Base-by-base conservation (phyloP, 2,797 vertebrate species). In the Acanthurus lineatus region DNA sequence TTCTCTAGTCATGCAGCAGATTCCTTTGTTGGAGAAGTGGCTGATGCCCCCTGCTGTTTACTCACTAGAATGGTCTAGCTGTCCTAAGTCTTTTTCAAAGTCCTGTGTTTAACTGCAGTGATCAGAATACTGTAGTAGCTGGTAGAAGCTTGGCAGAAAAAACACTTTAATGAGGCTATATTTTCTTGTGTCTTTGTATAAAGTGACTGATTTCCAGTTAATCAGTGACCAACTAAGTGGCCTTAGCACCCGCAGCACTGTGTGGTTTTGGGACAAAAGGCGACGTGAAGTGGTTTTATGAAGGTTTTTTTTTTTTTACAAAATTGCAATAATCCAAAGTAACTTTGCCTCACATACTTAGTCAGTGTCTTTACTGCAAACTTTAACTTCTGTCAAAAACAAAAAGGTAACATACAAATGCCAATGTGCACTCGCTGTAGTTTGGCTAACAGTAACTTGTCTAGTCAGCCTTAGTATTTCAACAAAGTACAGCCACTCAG, bases 31-130 rank as follows among this genome's bases (percentile, higher is more conserved):
- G 20, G n/a, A 38, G 38, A 5, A 56, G 35, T 47, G 53, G 2
- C 44, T 58, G 59, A 49, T 51, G 76, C 88, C 84, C 71, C 66
- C 90, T 90, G 44, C 60, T 87, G 90, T 56, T 73, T 15, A 47
- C 1, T 60, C 22, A 0, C 10, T 0, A 44, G 16, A 79, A 70
- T 12, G 40, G 15, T 28, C n/a, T 7, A 1, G 0, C 6, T 61
- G 2, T 57, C 20, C 5, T 45, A 38, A 45, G 44, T 8, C 9
- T 45, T 14, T 48, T 5, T 48, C 47, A 48, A 14, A 48, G 47
- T 16, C 1, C 45, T 1, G 35, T 2, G 2, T 35, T 19, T 25
- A 51, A 75, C 58, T 49, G 22, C 4, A 8, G 28, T 9, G 5
- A 65, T 9, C 17, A 58, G 14, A 57, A 65, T 32, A 19, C 16